phyloP scores from a whole-genome alignment of 2,797 vertebrate genomes.

The Paratrypauchen microcephalus region DNA sequence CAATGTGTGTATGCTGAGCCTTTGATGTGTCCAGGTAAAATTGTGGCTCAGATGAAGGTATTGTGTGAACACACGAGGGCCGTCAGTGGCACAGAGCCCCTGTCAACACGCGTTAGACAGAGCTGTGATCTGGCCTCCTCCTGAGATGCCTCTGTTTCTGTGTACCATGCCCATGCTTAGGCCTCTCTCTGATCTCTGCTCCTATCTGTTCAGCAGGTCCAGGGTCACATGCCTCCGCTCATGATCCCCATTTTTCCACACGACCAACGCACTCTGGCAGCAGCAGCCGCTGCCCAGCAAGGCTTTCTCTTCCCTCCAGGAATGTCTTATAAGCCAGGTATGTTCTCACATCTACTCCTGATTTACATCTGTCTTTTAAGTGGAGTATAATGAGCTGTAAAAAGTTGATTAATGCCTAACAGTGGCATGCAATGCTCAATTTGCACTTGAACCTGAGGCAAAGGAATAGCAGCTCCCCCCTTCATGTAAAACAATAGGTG shows the following conservation, averaged over 20 bases:
- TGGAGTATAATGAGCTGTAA: constrained; percentile 4
- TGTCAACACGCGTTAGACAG: constrained; percentile 83
- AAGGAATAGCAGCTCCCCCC: constrained; percentile 37
- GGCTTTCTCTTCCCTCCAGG: constrained; percentile 98
- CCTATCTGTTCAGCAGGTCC: constrained; percentile 99
- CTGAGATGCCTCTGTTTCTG: constrained; percentile 57
- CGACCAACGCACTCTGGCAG: constrained; percentile 98
- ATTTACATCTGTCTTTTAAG: constrained; percentile 18
- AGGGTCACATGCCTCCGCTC: constrained; percentile 99
- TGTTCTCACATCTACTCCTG: constrained; percentile 42
- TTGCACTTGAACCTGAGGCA: constrained; percentile 47
- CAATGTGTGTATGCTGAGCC: constrained; percentile 63
- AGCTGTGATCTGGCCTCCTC: constrained; percentile 90
- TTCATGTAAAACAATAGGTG: constrained; percentile 66
- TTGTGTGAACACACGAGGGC: constrained; percentile 73
- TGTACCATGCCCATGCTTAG: constrained; percentile 62
- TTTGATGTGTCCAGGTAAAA: constrained; percentile 83
- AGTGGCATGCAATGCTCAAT: constrained; percentile 31
- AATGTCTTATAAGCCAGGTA: constrained; percentile 99
- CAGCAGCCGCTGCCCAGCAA: constrained; percentile 97
- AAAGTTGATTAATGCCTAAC: constrained; percentile 17
- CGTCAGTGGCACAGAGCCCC: constrained; percentile 76
- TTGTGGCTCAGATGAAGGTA: constrained; percentile 78
- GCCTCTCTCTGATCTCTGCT: constrained; percentile 91
- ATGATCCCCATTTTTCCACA: constrained; percentile 99